phyloP scores from a whole-genome alignment of 2,888 invertebrate species.

The Melieria crassipennis region DNA sequence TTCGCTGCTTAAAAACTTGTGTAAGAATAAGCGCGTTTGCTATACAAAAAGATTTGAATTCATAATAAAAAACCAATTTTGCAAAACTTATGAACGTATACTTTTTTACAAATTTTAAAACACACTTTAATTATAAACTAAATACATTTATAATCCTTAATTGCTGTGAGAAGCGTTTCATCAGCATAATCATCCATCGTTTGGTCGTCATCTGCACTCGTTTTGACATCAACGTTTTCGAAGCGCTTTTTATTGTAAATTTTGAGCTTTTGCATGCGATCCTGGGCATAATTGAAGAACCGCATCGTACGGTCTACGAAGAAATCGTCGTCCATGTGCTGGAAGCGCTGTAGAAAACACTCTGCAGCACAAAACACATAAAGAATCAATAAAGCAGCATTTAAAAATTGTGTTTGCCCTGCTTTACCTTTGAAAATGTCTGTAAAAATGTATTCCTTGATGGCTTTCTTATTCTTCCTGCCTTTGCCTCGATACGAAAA shows the following conservation, averaged over 20 bases:
- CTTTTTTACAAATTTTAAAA: too few relatives aligned
- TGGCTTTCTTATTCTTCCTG: constrained; percentile 31
- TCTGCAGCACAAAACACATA: constrained; percentile 14
- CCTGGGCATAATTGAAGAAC: constrained; percentile 35
- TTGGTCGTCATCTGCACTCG: neutral
- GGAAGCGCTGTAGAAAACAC: constrained; percentile 32
- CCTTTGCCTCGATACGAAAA: constrained; percentile 35
- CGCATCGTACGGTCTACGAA: constrained; percentile 35
- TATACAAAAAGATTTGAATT: too few relatives aligned
- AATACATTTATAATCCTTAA: too few relatives aligned
- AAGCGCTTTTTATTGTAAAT: constrained; percentile 3
- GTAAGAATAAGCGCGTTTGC: too few relatives aligned
- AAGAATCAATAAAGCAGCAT: neutral
- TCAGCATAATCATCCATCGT: constrained; percentile 8
- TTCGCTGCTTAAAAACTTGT: too few relatives aligned
- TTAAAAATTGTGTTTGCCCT: neutral
- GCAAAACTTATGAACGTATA: too few relatives aligned
- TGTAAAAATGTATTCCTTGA: constrained; percentile 33
- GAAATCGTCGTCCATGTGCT: constrained; percentile 25
- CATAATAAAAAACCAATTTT: too few relatives aligned
- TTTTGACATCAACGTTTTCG: neutral
- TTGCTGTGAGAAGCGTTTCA: too few relatives aligned
- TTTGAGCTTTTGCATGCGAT: constrained; percentile 18
- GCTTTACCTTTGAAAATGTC: constrained; percentile 34
- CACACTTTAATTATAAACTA: too few relatives aligned